phyloP scores from a whole-genome alignment of 2,888 invertebrate species.

The Philereme transversata region DNA sequence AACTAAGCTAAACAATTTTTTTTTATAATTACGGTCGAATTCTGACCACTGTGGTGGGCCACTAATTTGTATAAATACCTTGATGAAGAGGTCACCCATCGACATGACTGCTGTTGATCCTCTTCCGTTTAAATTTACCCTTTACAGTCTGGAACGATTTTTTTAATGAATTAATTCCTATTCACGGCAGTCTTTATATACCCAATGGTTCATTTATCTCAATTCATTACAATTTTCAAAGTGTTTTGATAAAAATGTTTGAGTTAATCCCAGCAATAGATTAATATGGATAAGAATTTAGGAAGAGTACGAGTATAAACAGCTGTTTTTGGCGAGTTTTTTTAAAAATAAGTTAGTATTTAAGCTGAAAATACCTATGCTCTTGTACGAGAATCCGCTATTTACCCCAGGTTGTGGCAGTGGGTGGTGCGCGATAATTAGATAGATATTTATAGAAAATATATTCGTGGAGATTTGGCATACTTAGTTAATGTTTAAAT shows the following conservation, averaged over 20 bases:
- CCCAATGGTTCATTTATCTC: slow-evolving; percentile 46
- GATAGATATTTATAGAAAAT: too few species aligned
- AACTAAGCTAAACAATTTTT: too few species aligned
- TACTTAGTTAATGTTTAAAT: too few species aligned
- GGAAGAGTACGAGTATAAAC: not conserved
- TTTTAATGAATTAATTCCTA: slow-evolving; percentile 49
- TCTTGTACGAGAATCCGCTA: too few species aligned
- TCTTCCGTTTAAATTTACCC: slow-evolving; percentile 2
- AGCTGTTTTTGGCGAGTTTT: too few species aligned
- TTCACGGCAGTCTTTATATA: slow-evolving; percentile 62
- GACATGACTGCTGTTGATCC: slow-evolving; percentile 12
- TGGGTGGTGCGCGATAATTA: too few species aligned
- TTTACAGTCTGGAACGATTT: slow-evolving; percentile 17
- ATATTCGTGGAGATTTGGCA: too few species aligned
- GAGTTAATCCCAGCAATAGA: slow-evolving; percentile 45
- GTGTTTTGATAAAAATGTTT: slow-evolving; percentile 62
- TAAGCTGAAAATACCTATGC: too few species aligned
- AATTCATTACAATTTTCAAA: slow-evolving; percentile 55
- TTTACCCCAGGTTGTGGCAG: too few species aligned
- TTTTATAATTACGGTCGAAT: too few species aligned
- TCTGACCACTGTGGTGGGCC: too few species aligned
- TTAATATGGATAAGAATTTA: slow-evolving; percentile 46
- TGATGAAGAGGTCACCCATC: slow-evolving; percentile 18
- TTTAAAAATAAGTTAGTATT: too few species aligned
- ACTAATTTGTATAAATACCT: slow-evolving; percentile 21